Evolutionary conservation across 2,888 invertebrate genomes (phyloP), one percentile per base, ranked within the genome.

Genomic region (Cheilosia pagana): DNA sequence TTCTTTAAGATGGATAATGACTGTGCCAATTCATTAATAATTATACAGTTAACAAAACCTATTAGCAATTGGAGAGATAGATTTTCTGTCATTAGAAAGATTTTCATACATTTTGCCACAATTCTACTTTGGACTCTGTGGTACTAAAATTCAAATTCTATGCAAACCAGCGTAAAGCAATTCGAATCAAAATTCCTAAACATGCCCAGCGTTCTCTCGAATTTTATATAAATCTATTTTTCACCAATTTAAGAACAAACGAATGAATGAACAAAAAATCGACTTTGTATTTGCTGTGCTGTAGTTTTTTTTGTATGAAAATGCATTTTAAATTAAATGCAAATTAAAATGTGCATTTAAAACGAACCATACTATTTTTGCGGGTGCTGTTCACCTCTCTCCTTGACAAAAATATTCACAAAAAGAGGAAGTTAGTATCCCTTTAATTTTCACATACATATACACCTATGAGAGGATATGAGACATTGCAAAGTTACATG

Each of bases 281-380:
- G 57, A 63, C 55, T 63, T 55, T 63, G 60, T 28, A 59, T 71
- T 25, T 25, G 3, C 19, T 12, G 16, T 6, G 70, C 39, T 53
- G 43, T 31, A 19, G 50, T 50, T 43, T 23, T 25, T 59, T 70
- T 59, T 16, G 16, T 71, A 59, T 71, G 59, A 16, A 71, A 60
- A 71, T 63, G n/a, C 19, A 12, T 16, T 53, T 55, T 39, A 45
- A 63, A 74, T 31, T 35, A 45, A 55, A 74, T 74, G 63, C 74
- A 74, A 74, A 72, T 60, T 41, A 59, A 74, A 55, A 74, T 39
- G 39, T 65, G 65, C 65, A 74, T 74, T 57, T 25, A 41, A 48
- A 75, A 50, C 8, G 12, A 55, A 14, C 23, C 21, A n/a, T n/a
- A n/a, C n/a, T n/a, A n/a, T n/a, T n/a, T n/a, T n/a, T n/a, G n/a